These are phyloP conservation scores for Siniperca chuatsi DNA, from an alignment of 2,113 vertebrate species.

Conservation along the genomic window DNA sequence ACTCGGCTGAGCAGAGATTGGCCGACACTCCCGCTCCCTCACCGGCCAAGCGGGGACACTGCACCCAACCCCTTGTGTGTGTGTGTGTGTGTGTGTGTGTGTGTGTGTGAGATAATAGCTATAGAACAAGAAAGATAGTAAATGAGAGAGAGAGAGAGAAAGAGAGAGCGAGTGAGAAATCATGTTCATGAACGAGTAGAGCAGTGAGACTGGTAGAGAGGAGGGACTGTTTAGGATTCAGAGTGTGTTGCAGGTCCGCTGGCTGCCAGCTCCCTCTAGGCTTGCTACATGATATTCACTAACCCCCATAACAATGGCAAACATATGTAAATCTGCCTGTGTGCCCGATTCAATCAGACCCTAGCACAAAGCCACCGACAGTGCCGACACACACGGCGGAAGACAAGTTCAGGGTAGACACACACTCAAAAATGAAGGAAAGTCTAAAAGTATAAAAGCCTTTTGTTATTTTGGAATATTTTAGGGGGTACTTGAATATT, in stretches of 20 bases:
- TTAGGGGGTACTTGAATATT: neutral
- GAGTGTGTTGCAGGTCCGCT: slow-evolving; percentile 61
- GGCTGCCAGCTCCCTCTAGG: slow-evolving; percentile 78
- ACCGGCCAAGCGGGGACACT: slow-evolving; percentile 66
- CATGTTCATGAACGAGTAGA: slow-evolving; percentile 46
- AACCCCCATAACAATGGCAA: slow-evolving; percentile 85
- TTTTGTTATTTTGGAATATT: neutral
- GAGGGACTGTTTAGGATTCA: slow-evolving; percentile 78
- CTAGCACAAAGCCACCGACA: slow-evolving; percentile 76
- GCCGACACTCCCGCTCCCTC: slow-evolving; percentile 74
- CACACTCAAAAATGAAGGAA: slow-evolving; percentile 14
- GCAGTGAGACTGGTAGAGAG: slow-evolving; percentile 34
- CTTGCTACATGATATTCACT: slow-evolving; percentile 86
- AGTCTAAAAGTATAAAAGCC: neutral
- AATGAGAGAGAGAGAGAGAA: slow-evolving; percentile 31
- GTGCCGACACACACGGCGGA: slow-evolving; percentile 37
- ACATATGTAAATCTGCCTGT: slow-evolving; percentile 85
- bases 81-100: slow-evolving; percentile 22
- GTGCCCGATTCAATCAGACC: slow-evolving; percentile 81
- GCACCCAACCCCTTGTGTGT: slow-evolving; percentile 47
- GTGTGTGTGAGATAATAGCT: slow-evolving; percentile 36
- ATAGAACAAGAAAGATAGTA: slow-evolving; percentile 53
- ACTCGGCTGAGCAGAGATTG: slow-evolving; percentile 83
- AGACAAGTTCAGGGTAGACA: slow-evolving; percentile 6
- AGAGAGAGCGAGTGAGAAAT: slow-evolving; percentile 23